Percentiles rank a stretch among this genome's conserved stretches.
These are phyloP conservation scores for Brevimyrus niger DNA, from an alignment of 2,113 vertebrate species.

Conservation along the genomic window DNA sequence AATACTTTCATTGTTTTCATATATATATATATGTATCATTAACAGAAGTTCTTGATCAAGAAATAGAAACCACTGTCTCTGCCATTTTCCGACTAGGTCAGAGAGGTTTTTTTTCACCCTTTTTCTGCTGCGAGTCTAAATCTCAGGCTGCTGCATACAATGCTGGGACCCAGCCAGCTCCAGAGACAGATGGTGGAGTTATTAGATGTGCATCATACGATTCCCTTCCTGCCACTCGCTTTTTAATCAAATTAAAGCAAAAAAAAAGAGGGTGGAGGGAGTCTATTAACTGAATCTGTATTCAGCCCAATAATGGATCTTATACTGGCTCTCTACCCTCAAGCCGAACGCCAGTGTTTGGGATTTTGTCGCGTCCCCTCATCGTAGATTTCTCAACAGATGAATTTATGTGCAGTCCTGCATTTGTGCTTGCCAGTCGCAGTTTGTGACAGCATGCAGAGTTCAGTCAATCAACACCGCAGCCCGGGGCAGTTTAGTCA, in stretches of 20 bases:
- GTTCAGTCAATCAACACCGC: background rate
- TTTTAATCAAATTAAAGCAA: conserved; percentile 97
- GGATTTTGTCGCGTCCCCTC: conserved; percentile 1
- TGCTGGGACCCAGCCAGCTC: conserved; percentile 88
- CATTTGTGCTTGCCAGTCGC: background rate
- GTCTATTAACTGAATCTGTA: conserved; percentile 73
- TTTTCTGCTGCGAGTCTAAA: conserved; percentile 54
- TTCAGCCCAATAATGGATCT: conserved; percentile 68
- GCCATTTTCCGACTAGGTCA: conserved; percentile 52
- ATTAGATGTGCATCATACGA: conserved; percentile 96
- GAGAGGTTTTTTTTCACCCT: conserved; percentile 31
- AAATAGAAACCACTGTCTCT: conserved; percentile 58
- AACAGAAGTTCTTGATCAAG: conserved; percentile 61
- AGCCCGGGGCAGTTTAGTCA: background rate
- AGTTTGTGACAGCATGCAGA: background rate
- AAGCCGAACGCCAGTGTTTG: conserved; percentile 43
- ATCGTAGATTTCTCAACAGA: conserved; percentile 14
- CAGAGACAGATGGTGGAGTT: conserved; percentile 93
- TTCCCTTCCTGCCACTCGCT: conserved; percentile 92
- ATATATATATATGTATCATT: conserved; percentile 15
- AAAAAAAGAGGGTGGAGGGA: conserved; percentile 65
- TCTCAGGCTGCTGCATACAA: conserved; percentile 78
- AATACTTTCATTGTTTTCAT: conserved; percentile 13
- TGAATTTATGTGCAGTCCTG: background rate
- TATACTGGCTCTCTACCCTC: conserved; percentile 62